phyloP scores from a whole-genome alignment of 2,113 vertebrate species.

The Tringa solitaria region DNA sequence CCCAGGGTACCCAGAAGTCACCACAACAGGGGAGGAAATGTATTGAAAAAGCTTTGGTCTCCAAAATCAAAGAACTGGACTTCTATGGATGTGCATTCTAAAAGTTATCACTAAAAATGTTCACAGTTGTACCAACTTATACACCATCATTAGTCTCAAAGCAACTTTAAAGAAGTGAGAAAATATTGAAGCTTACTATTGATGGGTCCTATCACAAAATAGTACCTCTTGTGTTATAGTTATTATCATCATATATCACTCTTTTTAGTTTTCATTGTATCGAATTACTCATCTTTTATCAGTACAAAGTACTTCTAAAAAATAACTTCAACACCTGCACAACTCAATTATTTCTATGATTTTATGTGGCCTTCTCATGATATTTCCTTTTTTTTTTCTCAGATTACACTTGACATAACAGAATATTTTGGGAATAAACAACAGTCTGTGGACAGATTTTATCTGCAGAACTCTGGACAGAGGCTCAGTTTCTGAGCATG shows the following conservation, averaged over 20 bases:
- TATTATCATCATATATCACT: not conserved
- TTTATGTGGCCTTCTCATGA: not conserved
- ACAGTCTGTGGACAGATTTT: not conserved
- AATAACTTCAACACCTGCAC: not conserved
- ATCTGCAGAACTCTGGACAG: not conserved
- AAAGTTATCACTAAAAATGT: not conserved
- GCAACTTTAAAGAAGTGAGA: not conserved
- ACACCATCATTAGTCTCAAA: not conserved
- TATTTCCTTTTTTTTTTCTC: not conserved
- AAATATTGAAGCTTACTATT: not conserved
- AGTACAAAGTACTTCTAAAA: not conserved
- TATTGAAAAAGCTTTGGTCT: not conserved
- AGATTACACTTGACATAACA: not conserved
- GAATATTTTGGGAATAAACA: not conserved
- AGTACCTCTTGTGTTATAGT: not conserved
- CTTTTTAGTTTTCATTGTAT: not conserved
- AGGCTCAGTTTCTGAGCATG: not conserved
- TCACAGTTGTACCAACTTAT: not conserved
- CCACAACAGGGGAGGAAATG: fast-evolving
- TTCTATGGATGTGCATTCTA: not conserved
- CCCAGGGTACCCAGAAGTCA: not conserved
- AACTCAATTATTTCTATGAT: not conserved
- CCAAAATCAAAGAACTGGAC: not conserved
- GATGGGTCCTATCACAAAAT: not conserved
- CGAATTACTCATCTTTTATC: not conserved